Conservation (phyloP, 2,113 vertebrate genomes). For the Acrocephalus arundinaceus region DNA sequence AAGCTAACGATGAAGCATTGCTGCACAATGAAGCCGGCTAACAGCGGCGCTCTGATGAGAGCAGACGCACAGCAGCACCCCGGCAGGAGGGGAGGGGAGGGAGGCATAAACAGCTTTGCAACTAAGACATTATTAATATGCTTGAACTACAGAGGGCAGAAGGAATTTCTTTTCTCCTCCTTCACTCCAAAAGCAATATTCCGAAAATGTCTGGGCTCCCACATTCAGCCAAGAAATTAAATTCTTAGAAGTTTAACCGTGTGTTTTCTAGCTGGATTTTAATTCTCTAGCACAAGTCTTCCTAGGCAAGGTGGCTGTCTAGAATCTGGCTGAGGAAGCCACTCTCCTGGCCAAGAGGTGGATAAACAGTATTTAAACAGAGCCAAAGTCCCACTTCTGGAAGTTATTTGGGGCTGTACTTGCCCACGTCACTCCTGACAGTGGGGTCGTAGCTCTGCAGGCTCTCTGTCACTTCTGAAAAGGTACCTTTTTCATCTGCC, state of each 20-base stretch:
- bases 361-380: neutral
- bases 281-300: neutral
- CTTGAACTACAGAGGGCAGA: slow-evolving; percentile 63
- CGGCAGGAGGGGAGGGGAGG: slow-evolving; percentile 47
- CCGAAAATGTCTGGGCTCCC: slow-evolving; percentile 45
- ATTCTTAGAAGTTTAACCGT: neutral
- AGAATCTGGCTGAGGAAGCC: neutral
- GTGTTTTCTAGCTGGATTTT: slow-evolving; percentile 18
- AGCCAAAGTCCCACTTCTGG: neutral
- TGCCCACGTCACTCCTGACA: neutral
- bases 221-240: slow-evolving; percentile 18
- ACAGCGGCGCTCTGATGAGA: neutral
- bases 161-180: slow-evolving; percentile 57
- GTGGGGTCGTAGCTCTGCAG: neutral
- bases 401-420: neutral
- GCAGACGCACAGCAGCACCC: slow-evolving; percentile 31
- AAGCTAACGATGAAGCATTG: slow-evolving; percentile 45
- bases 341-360: neutral
- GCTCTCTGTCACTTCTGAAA: neutral
- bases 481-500: neutral
- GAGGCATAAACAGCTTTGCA: slow-evolving; percentile 56
- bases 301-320: neutral
- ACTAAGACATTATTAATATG: slow-evolving; percentile 61
- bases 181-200: slow-evolving; percentile 31
- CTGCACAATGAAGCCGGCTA: slow-evolving; percentile 30